These are phyloP conservation scores for Orientallactaga bullata DNA, from an alignment of 2,113 vertebrate genomes.

Conservation along the genomic window DNA sequence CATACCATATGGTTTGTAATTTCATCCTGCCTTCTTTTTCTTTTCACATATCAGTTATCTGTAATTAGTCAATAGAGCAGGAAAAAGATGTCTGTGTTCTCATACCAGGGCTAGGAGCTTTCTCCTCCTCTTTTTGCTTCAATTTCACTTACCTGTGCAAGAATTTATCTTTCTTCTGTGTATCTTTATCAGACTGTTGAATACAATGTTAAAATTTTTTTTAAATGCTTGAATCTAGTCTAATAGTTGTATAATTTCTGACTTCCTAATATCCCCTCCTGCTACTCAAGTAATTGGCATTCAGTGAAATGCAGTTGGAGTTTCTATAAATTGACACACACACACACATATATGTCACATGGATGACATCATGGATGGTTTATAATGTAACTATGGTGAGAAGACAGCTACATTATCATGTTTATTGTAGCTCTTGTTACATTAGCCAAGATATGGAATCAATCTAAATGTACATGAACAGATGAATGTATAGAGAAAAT, in stretches of 20 bases:
- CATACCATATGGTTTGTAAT: background rate
- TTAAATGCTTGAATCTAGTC: background rate
- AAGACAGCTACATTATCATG: background rate
- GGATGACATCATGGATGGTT: background rate
- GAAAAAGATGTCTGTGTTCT: background rate
- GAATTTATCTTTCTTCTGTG: slow-evolving; percentile 34
- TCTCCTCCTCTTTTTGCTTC: slow-evolving; percentile 21
- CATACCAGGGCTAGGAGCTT: background rate
- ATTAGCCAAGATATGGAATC: background rate
- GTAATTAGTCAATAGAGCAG: background rate
- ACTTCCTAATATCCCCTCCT: background rate
- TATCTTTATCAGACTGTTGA: background rate
- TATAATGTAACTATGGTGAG: background rate
- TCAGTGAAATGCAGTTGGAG: background rate
- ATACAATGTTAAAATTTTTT: background rate
- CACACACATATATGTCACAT: background rate
- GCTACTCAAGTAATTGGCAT: background rate
- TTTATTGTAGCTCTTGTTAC: background rate
- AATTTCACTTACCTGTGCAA: background rate
- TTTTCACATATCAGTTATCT: background rate
- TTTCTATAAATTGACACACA: background rate
- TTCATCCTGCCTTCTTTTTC: background rate
- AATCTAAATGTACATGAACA: background rate
- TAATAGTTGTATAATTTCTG: background rate
- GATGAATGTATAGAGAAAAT: background rate